Evolutionary conservation across 2,113 vertebrate species (phyloP), one percentile per base, ranked within the genome.

Genomic region (Grus americana): DNA sequence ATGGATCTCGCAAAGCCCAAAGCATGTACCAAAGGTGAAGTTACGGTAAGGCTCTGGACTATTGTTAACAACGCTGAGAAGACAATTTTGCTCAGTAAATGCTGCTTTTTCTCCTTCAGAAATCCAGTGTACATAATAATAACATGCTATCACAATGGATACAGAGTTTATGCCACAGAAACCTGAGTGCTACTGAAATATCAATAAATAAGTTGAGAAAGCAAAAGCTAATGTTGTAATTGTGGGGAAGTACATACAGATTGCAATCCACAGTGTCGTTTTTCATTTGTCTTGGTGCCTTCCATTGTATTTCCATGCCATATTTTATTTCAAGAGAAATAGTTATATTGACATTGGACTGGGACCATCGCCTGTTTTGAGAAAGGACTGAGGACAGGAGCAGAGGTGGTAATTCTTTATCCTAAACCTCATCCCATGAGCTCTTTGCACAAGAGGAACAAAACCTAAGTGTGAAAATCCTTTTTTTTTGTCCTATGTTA

Each of bases 171-270:
- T 65, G 47, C 30, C 23, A 44, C 6, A 2, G 29, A 36, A 76
- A 32, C 26, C 6, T 8, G 8, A 78, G 36, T 36, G 34, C 55
- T 89, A 0, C 34, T 34, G 36, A 72, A 90, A 46, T 40, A 27
- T n/a, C 32, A n/a, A n/a, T 50, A 50, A 86, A 52, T 32, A 74
- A 63, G 22, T 11, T 46, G 52, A 75, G 47, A 85, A 87, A 81
- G 32, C 44, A 71, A 38, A 50, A 79, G 32, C 18, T 50, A 5
- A 22, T 47, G 17, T 42, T 83, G 47, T 13, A 63, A 74, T 52
- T 30, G 2, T 6, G 11, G 58, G 27, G 24, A 72, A 61, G 15
- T 32, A 57, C 0, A 0, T 20, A 44, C 0, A 0, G 23, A 18
- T 15, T 57, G 27, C 6, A 59, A 3, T 27, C 29, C 20, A 3